These are phyloP conservation scores for Nebria salina DNA, from an alignment of 2,888 invertebrate species.

Conservation along the genomic window DNA sequence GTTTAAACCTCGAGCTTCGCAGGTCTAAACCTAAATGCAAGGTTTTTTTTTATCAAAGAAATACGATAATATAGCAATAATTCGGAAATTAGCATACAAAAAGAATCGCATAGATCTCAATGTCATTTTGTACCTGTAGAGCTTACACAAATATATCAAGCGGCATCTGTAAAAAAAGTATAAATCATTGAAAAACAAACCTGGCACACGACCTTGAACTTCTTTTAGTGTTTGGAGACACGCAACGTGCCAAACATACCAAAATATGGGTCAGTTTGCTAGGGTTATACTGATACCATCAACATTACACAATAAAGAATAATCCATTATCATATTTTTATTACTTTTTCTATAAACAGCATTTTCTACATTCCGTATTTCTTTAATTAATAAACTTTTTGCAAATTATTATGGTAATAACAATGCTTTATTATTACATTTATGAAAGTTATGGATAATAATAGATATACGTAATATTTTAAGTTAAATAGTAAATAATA, in stretches of 20 bases:
- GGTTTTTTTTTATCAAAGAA: neutral
- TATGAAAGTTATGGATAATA: neutral
- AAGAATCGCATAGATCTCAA: neutral
- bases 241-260: slow-evolving; percentile 20
- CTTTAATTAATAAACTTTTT: neutral
- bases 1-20: too few relatives aligned
- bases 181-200: slow-evolving; percentile 25
- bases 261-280: slow-evolving; percentile 33
- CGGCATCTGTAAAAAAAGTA: neutral
- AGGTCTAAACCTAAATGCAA: neutral
- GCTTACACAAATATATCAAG: slow-evolving; percentile 2
- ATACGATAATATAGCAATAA: neutral
- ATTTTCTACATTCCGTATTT: neutral
- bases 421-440: neutral
- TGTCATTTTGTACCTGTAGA: slow-evolving; percentile 15
- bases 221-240: slow-evolving; percentile 38
- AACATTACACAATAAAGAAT: neutral
- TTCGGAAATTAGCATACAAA: neutral
- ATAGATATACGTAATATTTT: neutral
- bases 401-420: neutral
- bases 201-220: slow-evolving; percentile 39
- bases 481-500: neutral
- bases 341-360: neutral
- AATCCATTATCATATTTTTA: neutral
- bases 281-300: neutral